phyloP scores from a whole-genome alignment of 2,888 invertebrate species.

The Melipona bicolor region DNA sequence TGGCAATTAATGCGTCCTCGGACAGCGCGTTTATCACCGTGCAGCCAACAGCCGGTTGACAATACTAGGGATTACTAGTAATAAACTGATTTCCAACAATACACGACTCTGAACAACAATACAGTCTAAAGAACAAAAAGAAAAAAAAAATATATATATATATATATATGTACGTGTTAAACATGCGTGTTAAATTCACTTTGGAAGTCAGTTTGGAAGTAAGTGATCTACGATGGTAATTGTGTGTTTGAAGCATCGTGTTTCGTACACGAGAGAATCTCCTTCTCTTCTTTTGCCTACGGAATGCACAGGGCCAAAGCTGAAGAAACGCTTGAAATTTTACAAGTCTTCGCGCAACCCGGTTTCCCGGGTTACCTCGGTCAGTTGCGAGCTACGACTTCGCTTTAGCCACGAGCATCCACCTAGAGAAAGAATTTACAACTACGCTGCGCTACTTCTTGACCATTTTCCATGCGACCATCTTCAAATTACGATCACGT shows the following conservation, averaged over 20 bases:
- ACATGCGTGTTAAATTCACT: background rate
- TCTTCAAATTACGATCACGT: conserved; percentile 11
- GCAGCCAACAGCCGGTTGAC: background rate
- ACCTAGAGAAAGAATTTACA: background rate
- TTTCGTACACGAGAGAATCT: too few species aligned
- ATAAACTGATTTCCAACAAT: background rate
- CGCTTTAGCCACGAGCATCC: background rate
- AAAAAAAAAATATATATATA: background rate
- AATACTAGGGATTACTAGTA: background rate
- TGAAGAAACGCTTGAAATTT: background rate
- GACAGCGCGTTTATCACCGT: background rate
- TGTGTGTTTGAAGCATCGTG: background rate
- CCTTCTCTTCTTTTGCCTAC: background rate
- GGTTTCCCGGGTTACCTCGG: background rate
- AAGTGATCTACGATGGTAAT: background rate
- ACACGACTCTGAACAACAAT: too few species aligned
- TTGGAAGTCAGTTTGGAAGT: background rate
- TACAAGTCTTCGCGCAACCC: too few species aligned
- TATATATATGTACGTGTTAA: background rate
- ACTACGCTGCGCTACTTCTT: background rate
- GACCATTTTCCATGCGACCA: conserved; percentile 35
- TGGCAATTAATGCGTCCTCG: background rate
- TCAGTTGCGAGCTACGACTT: background rate
- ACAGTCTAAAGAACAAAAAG: too few species aligned
- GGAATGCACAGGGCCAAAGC: background rate